These are phyloP conservation scores for Tenthredo amoena DNA, from an alignment of 2,888 invertebrate genomes.

Conservation along the genomic window DNA sequence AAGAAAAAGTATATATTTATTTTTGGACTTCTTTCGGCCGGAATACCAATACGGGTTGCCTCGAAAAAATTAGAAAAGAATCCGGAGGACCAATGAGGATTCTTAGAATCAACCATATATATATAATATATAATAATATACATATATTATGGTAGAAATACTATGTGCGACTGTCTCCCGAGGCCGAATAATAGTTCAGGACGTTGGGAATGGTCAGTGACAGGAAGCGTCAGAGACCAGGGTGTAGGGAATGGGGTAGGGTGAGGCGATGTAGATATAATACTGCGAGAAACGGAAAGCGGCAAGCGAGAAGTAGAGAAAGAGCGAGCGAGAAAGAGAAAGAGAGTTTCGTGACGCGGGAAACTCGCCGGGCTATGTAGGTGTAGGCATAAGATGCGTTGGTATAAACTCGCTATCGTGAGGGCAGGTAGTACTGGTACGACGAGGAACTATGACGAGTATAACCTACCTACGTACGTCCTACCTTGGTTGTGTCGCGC, in stretches of 20 bases:
- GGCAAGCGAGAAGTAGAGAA: slow-evolving; percentile 17
- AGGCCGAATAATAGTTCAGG: not conserved
- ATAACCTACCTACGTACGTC: not conserved
- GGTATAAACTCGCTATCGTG: not conserved
- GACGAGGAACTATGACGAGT: not conserved
- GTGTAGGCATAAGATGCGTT: not conserved
- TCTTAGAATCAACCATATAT: too few species aligned
- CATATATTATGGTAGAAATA: too few species aligned
- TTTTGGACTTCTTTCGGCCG: too few species aligned
- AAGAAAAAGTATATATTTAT: too few species aligned
- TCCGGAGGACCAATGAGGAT: too few species aligned
- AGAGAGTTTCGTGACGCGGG: not conserved
- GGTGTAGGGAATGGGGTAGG: not conserved
- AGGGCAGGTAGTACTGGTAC: not conserved
- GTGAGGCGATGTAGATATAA: not conserved
- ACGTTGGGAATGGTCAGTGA: slow-evolving; percentile 68
- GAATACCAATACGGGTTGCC: too few species aligned
- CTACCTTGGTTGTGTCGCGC: slow-evolving; percentile 41
- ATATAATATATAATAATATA: too few species aligned
- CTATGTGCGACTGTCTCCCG: not conserved
- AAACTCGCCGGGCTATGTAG: not conserved
- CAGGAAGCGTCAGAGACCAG: not conserved
- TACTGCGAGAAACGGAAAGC: slow-evolving; percentile 58
- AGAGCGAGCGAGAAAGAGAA: not conserved
- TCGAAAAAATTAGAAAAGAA: not conserved